Base-by-base conservation (phyloP, 2,888 invertebrate species). In the Holacanthella duospinosa region DNA sequence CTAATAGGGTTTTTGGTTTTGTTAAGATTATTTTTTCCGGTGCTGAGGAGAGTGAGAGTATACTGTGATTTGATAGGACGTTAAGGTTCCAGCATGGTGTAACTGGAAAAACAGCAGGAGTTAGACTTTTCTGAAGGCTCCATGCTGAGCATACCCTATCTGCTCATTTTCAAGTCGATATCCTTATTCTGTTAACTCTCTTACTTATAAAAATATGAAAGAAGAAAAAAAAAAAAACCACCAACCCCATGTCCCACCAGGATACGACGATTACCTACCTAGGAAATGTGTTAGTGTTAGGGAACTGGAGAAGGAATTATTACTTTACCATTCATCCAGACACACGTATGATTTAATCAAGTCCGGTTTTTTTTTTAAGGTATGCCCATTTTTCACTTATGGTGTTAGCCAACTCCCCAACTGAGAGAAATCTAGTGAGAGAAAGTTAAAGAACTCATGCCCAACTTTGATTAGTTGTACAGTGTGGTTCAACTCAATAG, bases 41-140 rank as follows among this genome's bases (percentile, higher is more conserved):
- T n/a, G n/a, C n/a, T n/a, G n/a, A n/a, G n/a, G n/a, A n/a, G n/a
- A n/a, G n/a, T n/a, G n/a, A n/a, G n/a, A n/a, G n/a, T n/a, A n/a
- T n/a, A n/a, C 26, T 60, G 9, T 60, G 36, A 29, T 55, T 55
- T 54, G 53, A 54, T 54, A 61, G 59, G 66, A 63, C 61, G 64
- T 66, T 59, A 57, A 48, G 61, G 61, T 59, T 63, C 66, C 62
- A 66, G 65, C 66, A 59, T 68, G 66, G 66, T 64, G 65, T 66
- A 66, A 65, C 65, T 68, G 66, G 63, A 63, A 63, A 63, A 63
- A 63, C 68, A 68, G 68, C 68, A 65, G 66, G 68, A 66, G 68
- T 65, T 59, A 63, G 68, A 66, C 63, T 64, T 67, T 64, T 62
- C 61, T 59, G 65, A 65, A 64, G 63, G 65, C 64, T 54, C 67